phyloP scores from a whole-genome alignment of 2,797 vertebrate genomes.

The Platyrinchus mystaceus region DNA sequence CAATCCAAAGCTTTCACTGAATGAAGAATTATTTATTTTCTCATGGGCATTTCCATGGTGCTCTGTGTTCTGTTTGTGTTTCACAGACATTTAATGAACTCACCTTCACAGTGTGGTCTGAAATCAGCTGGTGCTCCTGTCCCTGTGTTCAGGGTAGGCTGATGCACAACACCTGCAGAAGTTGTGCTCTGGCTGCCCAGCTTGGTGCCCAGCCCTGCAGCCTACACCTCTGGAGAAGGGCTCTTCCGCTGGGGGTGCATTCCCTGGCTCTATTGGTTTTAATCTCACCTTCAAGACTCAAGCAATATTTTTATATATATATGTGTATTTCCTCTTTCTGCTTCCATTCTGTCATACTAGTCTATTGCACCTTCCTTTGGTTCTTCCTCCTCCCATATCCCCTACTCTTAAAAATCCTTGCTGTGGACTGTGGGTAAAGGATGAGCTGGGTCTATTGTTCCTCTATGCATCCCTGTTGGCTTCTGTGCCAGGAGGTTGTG shows the following conservation, averaged over 20 bases:
- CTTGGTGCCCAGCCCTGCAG: background rate
- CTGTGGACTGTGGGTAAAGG: background rate
- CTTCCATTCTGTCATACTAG: rapidly evolving
- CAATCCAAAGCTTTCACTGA: slow-evolving; percentile 61
- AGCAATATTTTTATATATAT: background rate
- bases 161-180: background rate
- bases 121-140: background rate
- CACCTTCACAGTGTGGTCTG: background rate
- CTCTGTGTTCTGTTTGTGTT: slow-evolving; percentile 52
- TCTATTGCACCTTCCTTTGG: background rate
- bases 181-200: background rate
- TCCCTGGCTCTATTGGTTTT: background rate
- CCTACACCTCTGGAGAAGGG: background rate
- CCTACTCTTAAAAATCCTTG: background rate
- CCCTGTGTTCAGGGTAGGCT: background rate
- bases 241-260: background rate
- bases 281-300: background rate
- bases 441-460: background rate
- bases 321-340: background rate
- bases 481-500: background rate
- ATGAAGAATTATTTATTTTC: slow-evolving; percentile 68
- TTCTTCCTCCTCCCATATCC: background rate
- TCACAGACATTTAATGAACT: background rate
- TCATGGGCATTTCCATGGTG: slow-evolving; percentile 56
- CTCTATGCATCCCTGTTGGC: background rate